Evolutionary conservation across 2,113 vertebrate species (phyloP).

Genomic region (Hippolais icterina): DNA sequence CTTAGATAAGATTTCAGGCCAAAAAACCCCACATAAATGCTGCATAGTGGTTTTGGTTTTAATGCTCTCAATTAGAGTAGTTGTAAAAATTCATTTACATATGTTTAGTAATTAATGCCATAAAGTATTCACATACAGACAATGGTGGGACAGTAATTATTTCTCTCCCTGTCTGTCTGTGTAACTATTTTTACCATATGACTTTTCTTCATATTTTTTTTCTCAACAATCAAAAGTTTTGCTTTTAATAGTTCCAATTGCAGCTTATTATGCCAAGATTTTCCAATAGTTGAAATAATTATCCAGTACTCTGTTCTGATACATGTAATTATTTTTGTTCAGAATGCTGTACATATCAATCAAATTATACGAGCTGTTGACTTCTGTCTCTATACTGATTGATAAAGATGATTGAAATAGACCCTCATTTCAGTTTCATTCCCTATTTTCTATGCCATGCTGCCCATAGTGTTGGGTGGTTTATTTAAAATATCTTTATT

Average conservation of each 20-base stretch:
- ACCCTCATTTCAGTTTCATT: not conserved
- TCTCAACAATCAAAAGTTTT: constrained; percentile 36
- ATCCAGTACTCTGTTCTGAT: not conserved
- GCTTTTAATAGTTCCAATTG: not conserved
- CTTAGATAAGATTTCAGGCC: not conserved
- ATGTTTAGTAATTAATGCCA: constrained; percentile 48
- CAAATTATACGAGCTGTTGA: constrained; percentile 30
- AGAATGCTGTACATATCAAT: constrained; percentile 16
- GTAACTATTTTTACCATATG: constrained; percentile 24
- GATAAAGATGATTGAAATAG: not conserved
- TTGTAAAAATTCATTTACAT: constrained; percentile 34
- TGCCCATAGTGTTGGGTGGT: not conserved
- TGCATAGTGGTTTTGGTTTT: not conserved
- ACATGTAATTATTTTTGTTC: not conserved
- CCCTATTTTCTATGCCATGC: not conserved
- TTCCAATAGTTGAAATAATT: constrained; percentile 52
- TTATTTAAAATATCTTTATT: constrained; percentile 44
- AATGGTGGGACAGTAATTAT: constrained; percentile 28
- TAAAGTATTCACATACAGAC: constrained; percentile 26
- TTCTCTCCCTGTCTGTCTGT: constrained; percentile 26
- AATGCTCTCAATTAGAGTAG: not conserved
- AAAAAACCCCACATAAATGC: not conserved
- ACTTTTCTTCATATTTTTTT: not conserved
- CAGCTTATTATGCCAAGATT: constrained; percentile 30
- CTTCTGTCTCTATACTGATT: constrained; percentile 5